Base-by-base conservation (phyloP, 2,113 vertebrate species). In the Cyanoramphus novaezelandiae region DNA sequence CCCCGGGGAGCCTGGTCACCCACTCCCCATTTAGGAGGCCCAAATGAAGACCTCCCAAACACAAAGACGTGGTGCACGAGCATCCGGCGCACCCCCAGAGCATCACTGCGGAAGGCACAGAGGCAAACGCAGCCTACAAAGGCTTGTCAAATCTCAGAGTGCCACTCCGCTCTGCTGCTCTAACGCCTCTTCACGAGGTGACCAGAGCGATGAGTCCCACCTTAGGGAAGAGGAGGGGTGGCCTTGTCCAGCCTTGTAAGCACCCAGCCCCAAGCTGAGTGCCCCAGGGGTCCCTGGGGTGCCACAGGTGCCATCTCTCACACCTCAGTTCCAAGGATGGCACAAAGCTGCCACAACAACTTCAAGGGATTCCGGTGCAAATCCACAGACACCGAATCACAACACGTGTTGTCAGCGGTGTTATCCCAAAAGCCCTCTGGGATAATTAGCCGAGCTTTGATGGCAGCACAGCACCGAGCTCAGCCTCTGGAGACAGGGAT, bases 281-380 rank as follows among this genome's bases (percentile, higher is more conserved):
- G 24, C 44, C 62, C 43, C 84, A 16, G 64, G 57, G 57, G 47
- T 72, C 18, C 4, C 17, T 3, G 16, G 13, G 29, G 6, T 43
- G n/a, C 52, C 20, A 7, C 1, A 10, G 33, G 20, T 15, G 41
- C 7, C 6, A 86, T 17, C 16, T 27, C 41, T 60, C 2, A 0
- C 35, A 15, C 33, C 33, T 62, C 10, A 15, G 17, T 57, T 33
- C 50, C 7, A 23, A 39, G 67, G 12, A 28, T 7, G 29, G 53
- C 50, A 27, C 6, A 11, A 67, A 44, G 33, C 60, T n/a, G 37
- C 76, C 12, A 15, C n/a, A 19, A 7, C 35, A 35, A 35, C 57
- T 35, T 59, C 33, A n/a, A 35, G 33, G 57, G 57, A n/a, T 59
- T 23, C 33, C 4, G 9, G 33, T n/a, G 20, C 57, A 59, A 59